Percentiles rank a stretch among this genome's conserved stretches.
phyloP scores from a whole-genome alignment of 2,888 invertebrate genomes.

The Eudasyphora cyanicolor region DNA sequence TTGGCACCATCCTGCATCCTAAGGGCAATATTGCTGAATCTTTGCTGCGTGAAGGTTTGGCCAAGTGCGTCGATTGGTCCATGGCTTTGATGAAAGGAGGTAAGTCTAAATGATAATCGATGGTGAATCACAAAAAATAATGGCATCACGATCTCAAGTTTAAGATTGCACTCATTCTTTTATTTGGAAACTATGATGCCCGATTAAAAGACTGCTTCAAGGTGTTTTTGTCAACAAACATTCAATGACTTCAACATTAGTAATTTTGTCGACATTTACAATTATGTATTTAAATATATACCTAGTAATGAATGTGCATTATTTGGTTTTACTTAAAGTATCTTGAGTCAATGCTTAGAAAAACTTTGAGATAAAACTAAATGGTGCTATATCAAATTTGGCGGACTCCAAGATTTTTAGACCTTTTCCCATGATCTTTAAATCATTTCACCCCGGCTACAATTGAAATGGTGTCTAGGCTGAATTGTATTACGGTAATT shows the following conservation, averaged over 20 bases:
- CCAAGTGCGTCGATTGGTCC: slow-evolving; percentile 96
- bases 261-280: slow-evolving; percentile 41
- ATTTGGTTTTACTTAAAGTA: slow-evolving; percentile 55
- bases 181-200: slow-evolving; percentile 54
- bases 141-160: slow-evolving; percentile 47
- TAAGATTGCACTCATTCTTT: slow-evolving; percentile 41
- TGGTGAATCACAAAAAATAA: too few relatives aligned
- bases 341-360: slow-evolving; percentile 56
- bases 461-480: too few relatives aligned
- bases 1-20: slow-evolving; percentile 96
- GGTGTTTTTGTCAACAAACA: slow-evolving; percentile 58
- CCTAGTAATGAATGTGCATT: slow-evolving; percentile 49
- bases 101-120: too few relatives aligned
- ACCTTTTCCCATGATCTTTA: slow-evolving; percentile 66
- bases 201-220: slow-evolving; percentile 52
- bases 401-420: slow-evolving; percentile 78
- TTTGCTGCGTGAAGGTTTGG: slow-evolving; percentile 93
- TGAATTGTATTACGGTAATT: too few relatives aligned
- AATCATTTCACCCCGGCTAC: slow-evolving; percentile 80
- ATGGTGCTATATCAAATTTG: slow-evolving; percentile 73
- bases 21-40: slow-evolving; percentile 96
- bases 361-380: slow-evolving; percentile 65
- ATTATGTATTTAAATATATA: neutral
- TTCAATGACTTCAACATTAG: slow-evolving; percentile 56
- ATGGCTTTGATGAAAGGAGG: slow-evolving; percentile 89